Evolutionary conservation across 2,797 vertebrate genomes (phyloP).

Genomic region (Tapirus indicus): DNA sequence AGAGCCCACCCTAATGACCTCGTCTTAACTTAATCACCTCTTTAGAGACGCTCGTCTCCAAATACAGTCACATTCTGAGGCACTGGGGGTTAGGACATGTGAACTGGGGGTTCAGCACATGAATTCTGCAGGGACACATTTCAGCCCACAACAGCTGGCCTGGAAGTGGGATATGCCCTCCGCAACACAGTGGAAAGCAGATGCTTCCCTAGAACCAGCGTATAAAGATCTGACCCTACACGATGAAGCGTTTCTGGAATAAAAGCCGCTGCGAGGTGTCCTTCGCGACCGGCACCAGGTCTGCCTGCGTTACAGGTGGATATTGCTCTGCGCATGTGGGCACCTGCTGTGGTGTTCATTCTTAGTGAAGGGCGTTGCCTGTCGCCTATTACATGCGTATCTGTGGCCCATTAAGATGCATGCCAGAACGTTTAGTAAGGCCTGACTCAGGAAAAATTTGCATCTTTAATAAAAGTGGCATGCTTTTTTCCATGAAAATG

Average conservation of each 20-base stretch:
- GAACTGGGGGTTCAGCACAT: no score
- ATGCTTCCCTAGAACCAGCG: not conserved
- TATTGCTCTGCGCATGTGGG: not conserved
- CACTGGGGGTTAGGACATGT: not conserved
- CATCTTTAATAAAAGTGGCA: not conserved
- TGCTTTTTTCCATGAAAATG: not conserved
- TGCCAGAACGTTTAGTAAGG: not conserved
- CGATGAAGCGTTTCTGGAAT: not conserved
- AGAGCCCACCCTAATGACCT: not conserved
- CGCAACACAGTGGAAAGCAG: not conserved
- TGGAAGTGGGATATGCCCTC: not conserved
- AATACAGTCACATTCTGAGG: not conserved
- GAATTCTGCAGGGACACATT: not conserved
- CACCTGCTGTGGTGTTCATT: not conserved
- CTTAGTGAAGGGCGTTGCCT: not conserved
- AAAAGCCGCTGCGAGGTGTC: not conserved
- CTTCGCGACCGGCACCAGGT: no score
- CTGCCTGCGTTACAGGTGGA: not conserved
- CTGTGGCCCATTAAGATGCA: not conserved
- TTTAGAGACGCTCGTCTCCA: not conserved
- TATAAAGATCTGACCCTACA: not conserved
- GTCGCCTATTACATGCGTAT: not conserved
- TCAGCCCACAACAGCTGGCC: not conserved
- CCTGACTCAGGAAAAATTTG: not conserved
- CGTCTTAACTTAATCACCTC: not conserved